These are phyloP conservation scores for Atlantisia rogersi DNA, from an alignment of 2,113 vertebrate genomes.

Conservation along the genomic window DNA sequence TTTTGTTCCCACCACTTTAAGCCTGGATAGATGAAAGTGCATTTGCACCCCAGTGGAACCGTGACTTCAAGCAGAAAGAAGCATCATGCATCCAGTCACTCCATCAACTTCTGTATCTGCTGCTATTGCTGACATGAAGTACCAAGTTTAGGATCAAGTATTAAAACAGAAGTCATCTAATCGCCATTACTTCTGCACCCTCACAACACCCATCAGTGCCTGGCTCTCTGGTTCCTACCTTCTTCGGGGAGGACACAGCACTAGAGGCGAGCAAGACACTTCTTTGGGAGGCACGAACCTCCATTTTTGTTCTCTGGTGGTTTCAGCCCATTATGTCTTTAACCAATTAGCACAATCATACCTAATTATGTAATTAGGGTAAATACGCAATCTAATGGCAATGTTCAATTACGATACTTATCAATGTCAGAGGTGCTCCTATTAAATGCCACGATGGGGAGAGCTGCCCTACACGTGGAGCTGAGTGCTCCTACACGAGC, in stretches of 20 bases:
- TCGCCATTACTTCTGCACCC: not conserved
- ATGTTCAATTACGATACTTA: slow-evolving; percentile 49
- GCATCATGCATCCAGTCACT: not conserved
- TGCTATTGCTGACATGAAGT: not conserved
- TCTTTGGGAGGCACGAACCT: slow-evolving; percentile 29
- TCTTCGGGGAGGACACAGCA: not conserved
- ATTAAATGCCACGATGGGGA: not conserved
- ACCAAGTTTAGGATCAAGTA: not conserved
- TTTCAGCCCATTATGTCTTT: slow-evolving; percentile 73
- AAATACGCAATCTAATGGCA: slow-evolving; percentile 60
- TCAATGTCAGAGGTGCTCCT: slow-evolving; percentile 1
- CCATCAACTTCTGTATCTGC: not conserved
- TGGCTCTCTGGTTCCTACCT: not conserved
- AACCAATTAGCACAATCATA: slow-evolving; percentile 74
- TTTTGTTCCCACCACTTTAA: not conserved
- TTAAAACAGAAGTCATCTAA: not conserved
- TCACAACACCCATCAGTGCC: not conserved
- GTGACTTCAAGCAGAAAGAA: not conserved
- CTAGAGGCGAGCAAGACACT: not conserved
- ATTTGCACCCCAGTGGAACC: not conserved
- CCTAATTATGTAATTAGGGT: slow-evolving; percentile 76
- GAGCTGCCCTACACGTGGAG: fast-evolving
- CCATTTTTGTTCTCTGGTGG: slow-evolving; percentile 67
- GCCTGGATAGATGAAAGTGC: not conserved
- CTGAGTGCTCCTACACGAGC: not conserved